Evolutionary conservation across 2,797 vertebrate species (phyloP).

Genomic region (Macroramphosus scolopax): DNA sequence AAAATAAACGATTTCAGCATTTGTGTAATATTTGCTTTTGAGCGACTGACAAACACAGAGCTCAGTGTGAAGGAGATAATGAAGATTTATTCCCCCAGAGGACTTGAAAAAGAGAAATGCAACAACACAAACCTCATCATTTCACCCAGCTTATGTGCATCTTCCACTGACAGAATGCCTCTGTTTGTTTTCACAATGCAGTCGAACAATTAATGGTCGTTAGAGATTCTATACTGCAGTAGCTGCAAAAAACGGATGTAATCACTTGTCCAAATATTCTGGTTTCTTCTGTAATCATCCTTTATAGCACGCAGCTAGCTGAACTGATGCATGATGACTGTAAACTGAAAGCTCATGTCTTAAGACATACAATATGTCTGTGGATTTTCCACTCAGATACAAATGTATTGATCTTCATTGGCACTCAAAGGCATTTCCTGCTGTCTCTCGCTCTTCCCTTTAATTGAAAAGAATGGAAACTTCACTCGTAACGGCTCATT

Average conservation of each 20-base stretch:
- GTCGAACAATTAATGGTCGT: background rate
- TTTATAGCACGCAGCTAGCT: background rate
- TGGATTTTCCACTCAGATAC: too few species aligned
- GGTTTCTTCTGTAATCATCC: background rate
- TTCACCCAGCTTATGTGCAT: background rate
- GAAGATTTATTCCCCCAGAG: too few species aligned
- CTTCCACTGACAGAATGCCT: background rate
- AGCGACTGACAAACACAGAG: too few species aligned
- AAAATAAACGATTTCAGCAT: too few species aligned
- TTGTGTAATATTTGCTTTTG: too few species aligned
- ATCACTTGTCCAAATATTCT: background rate
- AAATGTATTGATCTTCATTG: constrained; percentile 3
- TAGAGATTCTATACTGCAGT: background rate
- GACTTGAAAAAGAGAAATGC: too few species aligned
- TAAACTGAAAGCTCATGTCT: too few species aligned
- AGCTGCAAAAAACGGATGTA: background rate
- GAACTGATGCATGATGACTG: background rate
- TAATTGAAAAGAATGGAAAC: constrained; percentile 20
- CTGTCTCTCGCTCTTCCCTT: constrained; percentile 4
- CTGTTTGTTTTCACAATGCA: background rate
- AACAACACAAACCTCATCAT: background rate
- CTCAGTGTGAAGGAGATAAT: too few species aligned
- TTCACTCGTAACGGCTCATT: background rate
- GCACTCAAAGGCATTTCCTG: constrained; percentile 3
- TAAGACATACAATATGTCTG: too few species aligned